A percentile compares a stretch with the other conserved stretches of the same genome.
Evolutionary conservation across 2,797 vertebrate genomes (phyloP).

Genomic region (Melanotaenia maccullochi): DNA sequence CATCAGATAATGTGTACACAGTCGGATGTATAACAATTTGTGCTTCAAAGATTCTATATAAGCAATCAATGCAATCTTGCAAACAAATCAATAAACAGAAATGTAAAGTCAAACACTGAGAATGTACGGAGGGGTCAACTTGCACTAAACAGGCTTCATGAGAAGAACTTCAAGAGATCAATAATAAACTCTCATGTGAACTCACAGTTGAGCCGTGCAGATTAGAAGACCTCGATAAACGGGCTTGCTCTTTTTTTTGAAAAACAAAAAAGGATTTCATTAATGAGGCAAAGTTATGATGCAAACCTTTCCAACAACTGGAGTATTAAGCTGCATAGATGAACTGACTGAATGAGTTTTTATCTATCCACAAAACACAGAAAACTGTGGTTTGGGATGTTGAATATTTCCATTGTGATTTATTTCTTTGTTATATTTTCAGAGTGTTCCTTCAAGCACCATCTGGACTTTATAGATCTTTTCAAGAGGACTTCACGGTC

Average conservation of each 20-base stretch:
- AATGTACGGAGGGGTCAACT: slow-evolving; percentile 32
- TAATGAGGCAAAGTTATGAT: slow-evolving; percentile 57
- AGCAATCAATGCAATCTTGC: slow-evolving; percentile 23
- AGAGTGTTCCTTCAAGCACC: not conserved
- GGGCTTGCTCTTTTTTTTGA: slow-evolving; percentile 41
- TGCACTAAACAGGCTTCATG: slow-evolving; percentile 51
- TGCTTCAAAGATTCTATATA: slow-evolving; percentile 25
- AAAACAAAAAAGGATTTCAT: slow-evolving; percentile 43
- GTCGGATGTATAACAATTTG: slow-evolving; percentile 1
- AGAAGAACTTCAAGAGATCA: slow-evolving; percentile 71
- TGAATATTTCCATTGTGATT: not conserved
- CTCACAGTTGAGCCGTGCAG: slow-evolving; percentile 61
- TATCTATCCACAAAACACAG: not conserved
- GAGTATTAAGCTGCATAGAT: slow-evolving; percentile 10
- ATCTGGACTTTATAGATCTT: not conserved
- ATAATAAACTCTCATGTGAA: slow-evolving; percentile 69
- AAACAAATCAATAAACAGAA: slow-evolving; percentile 26
- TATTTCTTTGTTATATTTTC: not conserved
- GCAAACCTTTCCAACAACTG: slow-evolving; percentile 37
- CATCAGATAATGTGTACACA: slow-evolving; percentile 13
- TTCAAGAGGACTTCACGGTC: not conserved
- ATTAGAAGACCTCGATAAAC: slow-evolving; percentile 67
- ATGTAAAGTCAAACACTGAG: slow-evolving; percentile 17
- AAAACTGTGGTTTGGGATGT: not conserved
- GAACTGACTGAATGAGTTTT: slow-evolving; percentile 2